phyloP scores from a whole-genome alignment of 2,888 invertebrate genomes.

The Xestia xanthographa region DNA sequence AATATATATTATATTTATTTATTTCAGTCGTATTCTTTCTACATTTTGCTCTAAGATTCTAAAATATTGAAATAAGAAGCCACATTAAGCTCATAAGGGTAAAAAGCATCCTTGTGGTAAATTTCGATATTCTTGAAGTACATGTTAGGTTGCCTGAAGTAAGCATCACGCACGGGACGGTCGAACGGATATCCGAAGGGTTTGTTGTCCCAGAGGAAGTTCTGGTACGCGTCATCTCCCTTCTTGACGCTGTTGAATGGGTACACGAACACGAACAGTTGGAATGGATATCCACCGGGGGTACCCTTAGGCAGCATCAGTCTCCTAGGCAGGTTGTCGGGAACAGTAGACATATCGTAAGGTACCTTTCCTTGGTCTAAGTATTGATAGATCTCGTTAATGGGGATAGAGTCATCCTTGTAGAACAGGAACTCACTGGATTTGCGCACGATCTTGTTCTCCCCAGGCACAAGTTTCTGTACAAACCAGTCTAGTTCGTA shows the following conservation, averaged over 20 bases:
- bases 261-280: constrained; percentile 91
- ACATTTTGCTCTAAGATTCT: background rate
- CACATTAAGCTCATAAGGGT: constrained; percentile 74
- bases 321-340: constrained; percentile 92
- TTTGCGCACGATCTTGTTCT: constrained; percentile 92
- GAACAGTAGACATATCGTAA: constrained; percentile 87
- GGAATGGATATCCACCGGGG: constrained; percentile 92
- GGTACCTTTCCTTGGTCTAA: constrained; percentile 89
- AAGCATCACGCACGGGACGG: constrained; percentile 85
- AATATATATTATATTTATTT: background rate
- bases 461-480: constrained; percentile 91
- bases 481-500: constrained; percentile 91
- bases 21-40: constrained; percentile 15
- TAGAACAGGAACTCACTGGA: constrained; percentile 92
- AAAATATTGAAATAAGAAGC: constrained; percentile 67
- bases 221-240: constrained; percentile 73
- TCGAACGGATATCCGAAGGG: constrained; percentile 91
- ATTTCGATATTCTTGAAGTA: constrained; percentile 90
- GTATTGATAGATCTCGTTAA: constrained; percentile 90
- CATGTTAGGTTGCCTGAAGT: constrained; percentile 90
- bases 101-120: constrained; percentile 84
- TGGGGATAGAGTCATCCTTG: constrained; percentile 91
- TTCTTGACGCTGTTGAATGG: constrained; percentile 87
- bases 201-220: constrained; percentile 84
- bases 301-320: constrained; percentile 94